Conservation (phyloP, 2,888 invertebrate genomes). For the Sturmia bella region DNA sequence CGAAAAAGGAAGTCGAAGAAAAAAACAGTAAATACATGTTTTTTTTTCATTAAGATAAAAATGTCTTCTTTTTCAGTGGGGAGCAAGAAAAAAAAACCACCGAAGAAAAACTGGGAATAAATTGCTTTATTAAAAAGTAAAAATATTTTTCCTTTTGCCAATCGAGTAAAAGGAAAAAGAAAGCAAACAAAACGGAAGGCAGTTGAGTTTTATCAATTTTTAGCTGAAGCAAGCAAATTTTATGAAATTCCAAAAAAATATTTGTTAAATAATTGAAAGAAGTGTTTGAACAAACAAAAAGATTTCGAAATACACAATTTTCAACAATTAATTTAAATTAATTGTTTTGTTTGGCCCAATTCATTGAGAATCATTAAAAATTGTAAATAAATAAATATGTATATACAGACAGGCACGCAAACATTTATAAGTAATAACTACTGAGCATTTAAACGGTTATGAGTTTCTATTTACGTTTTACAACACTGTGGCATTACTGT, state of each 20-base stretch:
- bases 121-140: constrained; percentile 34
- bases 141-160: neutral
- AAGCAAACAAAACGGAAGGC: constrained; percentile 49
- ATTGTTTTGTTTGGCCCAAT: neutral
- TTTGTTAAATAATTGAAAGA: neutral
- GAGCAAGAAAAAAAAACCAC: neutral
- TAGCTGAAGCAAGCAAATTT: neutral
- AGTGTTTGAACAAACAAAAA: too few species aligned
- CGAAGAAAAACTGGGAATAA: constrained; percentile 21
- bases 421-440: too few species aligned
- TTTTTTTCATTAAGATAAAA: constrained; percentile 35
- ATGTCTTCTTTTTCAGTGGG: neutral
- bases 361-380: too few species aligned
- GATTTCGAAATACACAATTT: too few species aligned
- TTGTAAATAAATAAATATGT: too few species aligned
- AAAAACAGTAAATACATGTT: neutral
- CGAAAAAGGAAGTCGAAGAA: neutral
- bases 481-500: neutral
- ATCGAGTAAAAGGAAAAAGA: constrained; percentile 32
- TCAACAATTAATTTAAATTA: neutral
- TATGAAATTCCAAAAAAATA: neutral
- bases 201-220: neutral
- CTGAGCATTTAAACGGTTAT: too few species aligned
- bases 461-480: neutral
- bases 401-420: too few species aligned